A percentile compares a stretch with the other conserved stretches of the same genome.
phyloP scores from a whole-genome alignment of 2,113 vertebrate genomes.

The Sorex fumeus region DNA sequence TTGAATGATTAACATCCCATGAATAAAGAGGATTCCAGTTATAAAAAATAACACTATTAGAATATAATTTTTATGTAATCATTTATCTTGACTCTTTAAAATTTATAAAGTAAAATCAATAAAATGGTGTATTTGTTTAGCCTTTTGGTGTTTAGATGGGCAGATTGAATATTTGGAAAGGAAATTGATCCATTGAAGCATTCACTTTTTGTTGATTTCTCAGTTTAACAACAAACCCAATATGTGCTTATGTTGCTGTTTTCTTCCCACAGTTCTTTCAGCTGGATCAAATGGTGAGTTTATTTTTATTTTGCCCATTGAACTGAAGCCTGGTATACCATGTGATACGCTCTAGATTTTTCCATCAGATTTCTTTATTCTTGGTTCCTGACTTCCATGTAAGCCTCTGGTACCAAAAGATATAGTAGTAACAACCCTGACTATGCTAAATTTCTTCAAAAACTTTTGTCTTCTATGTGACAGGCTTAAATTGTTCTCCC shows the following conservation, averaged over 20 bases:
- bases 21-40: not conserved
- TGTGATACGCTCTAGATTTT: not conserved
- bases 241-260: constrained; percentile 24
- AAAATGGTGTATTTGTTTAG: constrained; percentile 15
- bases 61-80: constrained; percentile 9
- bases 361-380: not conserved
- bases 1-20: not conserved
- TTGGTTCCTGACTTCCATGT: not conserved
- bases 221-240: not conserved
- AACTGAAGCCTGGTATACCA: not conserved
- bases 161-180: constrained; percentile 7
- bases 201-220: constrained; percentile 21
- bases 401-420: not conserved
- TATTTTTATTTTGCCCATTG: constrained; percentile 39
- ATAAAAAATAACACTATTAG: constrained; percentile 31
- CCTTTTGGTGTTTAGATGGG: not conserved
- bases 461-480: not conserved
- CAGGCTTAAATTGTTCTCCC: not conserved
- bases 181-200: not conserved
- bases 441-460: not conserved
- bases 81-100: constrained; percentile 54
- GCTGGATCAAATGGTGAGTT: constrained; percentile 95
- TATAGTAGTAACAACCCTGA: not conserved
- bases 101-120: constrained; percentile 3
- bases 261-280: constrained; percentile 91